Conservation (phyloP, 2,797 vertebrate genomes). For the Nothura maculosa region DNA sequence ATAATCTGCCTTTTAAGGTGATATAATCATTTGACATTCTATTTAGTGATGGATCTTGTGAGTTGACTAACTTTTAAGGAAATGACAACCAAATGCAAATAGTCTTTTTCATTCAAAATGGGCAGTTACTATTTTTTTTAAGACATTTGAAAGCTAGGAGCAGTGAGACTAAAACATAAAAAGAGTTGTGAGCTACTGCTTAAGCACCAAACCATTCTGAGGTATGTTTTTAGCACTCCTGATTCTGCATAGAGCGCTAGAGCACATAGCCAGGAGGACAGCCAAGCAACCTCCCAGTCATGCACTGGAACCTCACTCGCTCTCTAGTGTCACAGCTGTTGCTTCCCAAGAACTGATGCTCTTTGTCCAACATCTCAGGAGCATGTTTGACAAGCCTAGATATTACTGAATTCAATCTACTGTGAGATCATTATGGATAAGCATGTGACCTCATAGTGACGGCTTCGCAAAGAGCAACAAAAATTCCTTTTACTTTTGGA, state of each 20-base stretch:
- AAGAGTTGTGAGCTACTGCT: not conserved
- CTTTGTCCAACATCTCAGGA: not conserved
- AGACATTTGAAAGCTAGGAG: not conserved
- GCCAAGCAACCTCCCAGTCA: not conserved
- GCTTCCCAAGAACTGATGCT: not conserved
- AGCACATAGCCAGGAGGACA: not conserved
- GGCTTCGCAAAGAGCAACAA: not conserved
- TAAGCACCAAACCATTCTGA: not conserved
- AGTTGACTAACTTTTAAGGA: not conserved
- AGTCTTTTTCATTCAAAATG: not conserved
- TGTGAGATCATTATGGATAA: not conserved
- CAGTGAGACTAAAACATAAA: not conserved
- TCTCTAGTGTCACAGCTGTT: not conserved
- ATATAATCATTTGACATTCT: not conserved
- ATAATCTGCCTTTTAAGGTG: not conserved
- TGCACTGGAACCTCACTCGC: accelerated
- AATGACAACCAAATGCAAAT: not conserved
- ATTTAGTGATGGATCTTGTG: not conserved
- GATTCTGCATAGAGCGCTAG: not conserved
- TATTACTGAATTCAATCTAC: not conserved
- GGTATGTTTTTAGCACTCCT: not conserved
- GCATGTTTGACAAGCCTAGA: not conserved
- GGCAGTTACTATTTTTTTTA: no score
- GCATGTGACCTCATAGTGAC: not conserved
- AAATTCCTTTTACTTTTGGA: not conserved